Evolutionary conservation across 2,888 invertebrate genomes (phyloP), one percentile per base, ranked within the genome.

Genomic region (Eupeodes luniger): DNA sequence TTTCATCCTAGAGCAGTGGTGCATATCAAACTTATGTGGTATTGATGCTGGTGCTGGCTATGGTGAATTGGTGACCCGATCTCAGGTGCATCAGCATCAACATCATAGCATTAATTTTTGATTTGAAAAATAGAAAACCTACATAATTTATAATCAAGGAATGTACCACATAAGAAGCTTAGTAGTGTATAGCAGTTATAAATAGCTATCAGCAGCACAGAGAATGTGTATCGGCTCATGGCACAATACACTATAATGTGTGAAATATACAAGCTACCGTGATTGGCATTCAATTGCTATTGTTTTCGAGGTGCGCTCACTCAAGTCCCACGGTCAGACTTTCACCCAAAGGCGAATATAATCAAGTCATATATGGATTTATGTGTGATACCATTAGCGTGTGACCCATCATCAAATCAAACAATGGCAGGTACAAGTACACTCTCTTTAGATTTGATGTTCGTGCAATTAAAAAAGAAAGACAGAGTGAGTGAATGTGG

Each of bases 201-300:
- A 40, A 61, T 4, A 36, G 55, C 55, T 19, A 19, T 57, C 57
- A 57, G n/a, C 36, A 36, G 36, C 14, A 61, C 36, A 62, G 16
- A 44, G 16, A 27, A 67, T 61, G 69, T 51, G 64, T 40, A 79
- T 76, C 76, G 72, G 77, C 49, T 40, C 44, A 3, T 7, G 47
- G 55, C n/a, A 14, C 70, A 64, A 53, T 76, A 69, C 69, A 62
- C 80, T 87, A 27, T 27, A 84, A 87, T 84, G 87, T 87, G 87
- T 87, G 80, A 87, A 81, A 87, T 81, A 87, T 81, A 77, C 77
- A 80, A 84, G 80, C 84, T 64, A 51, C 66, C 59, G 49, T 81
- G 87, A 87, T 87, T 87, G 87, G 84, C 87, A 87, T 87, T 87
- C 87, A 84, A 83, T 81, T 87, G 87, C 80, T 72, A 87, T 87